phyloP scores from a whole-genome alignment of 92 coral and sea anemone genomes.

The Heliopora coerulea region DNA sequence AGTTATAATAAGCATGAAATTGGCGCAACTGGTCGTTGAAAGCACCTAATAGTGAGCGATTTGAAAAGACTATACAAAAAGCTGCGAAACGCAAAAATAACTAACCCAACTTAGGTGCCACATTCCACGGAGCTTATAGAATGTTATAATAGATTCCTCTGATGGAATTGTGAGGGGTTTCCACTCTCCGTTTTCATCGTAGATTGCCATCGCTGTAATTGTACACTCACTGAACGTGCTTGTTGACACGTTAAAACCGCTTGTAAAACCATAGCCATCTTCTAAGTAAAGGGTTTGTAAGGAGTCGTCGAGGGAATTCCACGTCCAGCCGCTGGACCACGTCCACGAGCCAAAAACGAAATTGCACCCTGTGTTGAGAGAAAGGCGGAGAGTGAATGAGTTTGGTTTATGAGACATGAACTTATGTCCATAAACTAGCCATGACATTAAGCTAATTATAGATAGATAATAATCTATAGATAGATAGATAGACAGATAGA shows the following conservation, averaged over 20 bases:
- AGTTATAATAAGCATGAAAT: too few relatives aligned
- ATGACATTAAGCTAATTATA: too few relatives aligned
- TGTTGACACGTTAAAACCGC: constrained; percentile 12
- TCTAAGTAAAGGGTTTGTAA: neutral
- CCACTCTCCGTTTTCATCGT: constrained; percentile 9
- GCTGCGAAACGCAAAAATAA: too few relatives aligned
- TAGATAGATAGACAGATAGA: too few relatives aligned
- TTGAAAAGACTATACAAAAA: too few relatives aligned
- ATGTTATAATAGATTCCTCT: neutral
- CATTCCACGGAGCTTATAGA: neutral
- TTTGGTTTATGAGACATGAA: too few relatives aligned
- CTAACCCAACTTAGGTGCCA: constrained; percentile 33
- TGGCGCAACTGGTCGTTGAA: too few relatives aligned
- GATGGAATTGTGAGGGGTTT: neutral
- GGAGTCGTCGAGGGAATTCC: neutral
- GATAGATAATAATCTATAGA: too few relatives aligned
- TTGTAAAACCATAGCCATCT: neutral
- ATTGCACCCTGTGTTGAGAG: constrained; percentile 1
- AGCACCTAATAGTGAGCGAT: too few relatives aligned
- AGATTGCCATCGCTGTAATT: neutral
- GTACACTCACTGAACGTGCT: constrained; percentile 5
- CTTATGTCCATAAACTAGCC: too few relatives aligned
- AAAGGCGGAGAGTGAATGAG: neutral
- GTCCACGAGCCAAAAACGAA: constrained; percentile 32
- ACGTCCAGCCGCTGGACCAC: neutral